Base-by-base conservation (phyloP, 2,888 invertebrate species). In the Brenthis daphne region DNA sequence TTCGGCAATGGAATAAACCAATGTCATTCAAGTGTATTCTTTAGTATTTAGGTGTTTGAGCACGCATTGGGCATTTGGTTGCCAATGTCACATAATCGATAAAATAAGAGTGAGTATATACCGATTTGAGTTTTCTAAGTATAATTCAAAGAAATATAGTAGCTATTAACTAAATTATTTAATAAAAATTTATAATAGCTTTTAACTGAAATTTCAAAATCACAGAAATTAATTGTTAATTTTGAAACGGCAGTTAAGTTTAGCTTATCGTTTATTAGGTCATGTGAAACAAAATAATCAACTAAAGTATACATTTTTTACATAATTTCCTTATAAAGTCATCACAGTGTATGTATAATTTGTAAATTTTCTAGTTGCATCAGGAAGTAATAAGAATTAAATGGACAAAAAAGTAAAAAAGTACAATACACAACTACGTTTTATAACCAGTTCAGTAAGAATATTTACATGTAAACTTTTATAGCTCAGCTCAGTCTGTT, bases 221-320 rank as follows among this genome's bases (percentile, higher is more conserved):
- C 16, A 13, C 13, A 37, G 3, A 37, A 13, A 5, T 6, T 33
- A 53, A 51, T 43, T 16, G 51, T 51, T 51, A 29, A 51, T 63
- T 63, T 51, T 33, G 29, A 33, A 53, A 63, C 16, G 33, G 37
- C 33, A 14, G 16, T 33, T 53, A 51, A 33, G 16, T 61, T 66
- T 55, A 54, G 33, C 24, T 20, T 20, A 50, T 11, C n/a, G 14
- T 55, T 61, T 50, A 56, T 16, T 55, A 55, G 65, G 55, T 61
- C 67, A 67, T 51, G 55, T 29, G 67, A 56, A 67, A 61, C 61
- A 60, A 61, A 58, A 61, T 67, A n/a, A 16, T n/a, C 61, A 48
- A 61, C 20, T 29, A 16, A 37, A 20, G 11, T 58, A 29, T 24
- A 48, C 1, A 60, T 56, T 64, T 63, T 64, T 70, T 70, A 68